Percentiles rank a stretch among this genome's conserved stretches.
These are phyloP conservation scores for Mamestra configurata DNA, from an alignment of 1,140 invertebrate species.

Conservation along the genomic window DNA sequence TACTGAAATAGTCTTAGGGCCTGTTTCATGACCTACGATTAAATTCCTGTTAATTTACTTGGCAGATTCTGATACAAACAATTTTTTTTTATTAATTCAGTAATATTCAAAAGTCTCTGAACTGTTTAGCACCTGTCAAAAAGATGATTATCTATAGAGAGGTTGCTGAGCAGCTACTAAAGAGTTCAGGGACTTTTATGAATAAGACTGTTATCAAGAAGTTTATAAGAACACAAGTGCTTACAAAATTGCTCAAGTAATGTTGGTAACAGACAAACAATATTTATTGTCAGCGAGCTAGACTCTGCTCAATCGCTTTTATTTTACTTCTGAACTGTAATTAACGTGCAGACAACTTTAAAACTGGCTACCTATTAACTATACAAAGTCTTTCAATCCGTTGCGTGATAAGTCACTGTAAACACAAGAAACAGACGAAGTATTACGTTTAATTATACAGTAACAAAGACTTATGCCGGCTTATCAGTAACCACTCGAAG, in stretches of 20 bases:
- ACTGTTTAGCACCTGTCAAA: too few relatives aligned
- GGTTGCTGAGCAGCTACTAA: too few relatives aligned
- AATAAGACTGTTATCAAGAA: too few relatives aligned
- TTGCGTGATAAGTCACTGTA: constrained; percentile 78
- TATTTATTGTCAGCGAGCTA: constrained; percentile 1
- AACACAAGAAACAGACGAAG: constrained; percentile 70
- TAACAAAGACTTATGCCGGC: constrained; percentile 69
- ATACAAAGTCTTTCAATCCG: constrained; percentile 40
- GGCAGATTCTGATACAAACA: too few relatives aligned
- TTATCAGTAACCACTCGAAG: constrained; percentile 68
- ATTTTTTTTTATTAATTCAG: too few relatives aligned
- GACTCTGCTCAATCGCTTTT: background rate
- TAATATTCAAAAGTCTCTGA: too few relatives aligned
- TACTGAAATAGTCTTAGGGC: too few relatives aligned
- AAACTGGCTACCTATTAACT: constrained; percentile 32
- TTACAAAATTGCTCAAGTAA: background rate
- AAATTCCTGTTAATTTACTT: too few relatives aligned
- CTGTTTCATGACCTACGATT: too few relatives aligned
- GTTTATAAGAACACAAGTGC: background rate
- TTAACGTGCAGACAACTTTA: constrained; percentile 42
- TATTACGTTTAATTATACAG: constrained; percentile 81
- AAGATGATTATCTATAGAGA: too few relatives aligned
- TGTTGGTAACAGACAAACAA: background rate
- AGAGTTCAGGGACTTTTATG: too few relatives aligned
- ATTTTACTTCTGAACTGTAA: constrained; percentile 17